Base-by-base conservation (phyloP, 2,797 vertebrate species). In the Neosilurus mollespiculum region DNA sequence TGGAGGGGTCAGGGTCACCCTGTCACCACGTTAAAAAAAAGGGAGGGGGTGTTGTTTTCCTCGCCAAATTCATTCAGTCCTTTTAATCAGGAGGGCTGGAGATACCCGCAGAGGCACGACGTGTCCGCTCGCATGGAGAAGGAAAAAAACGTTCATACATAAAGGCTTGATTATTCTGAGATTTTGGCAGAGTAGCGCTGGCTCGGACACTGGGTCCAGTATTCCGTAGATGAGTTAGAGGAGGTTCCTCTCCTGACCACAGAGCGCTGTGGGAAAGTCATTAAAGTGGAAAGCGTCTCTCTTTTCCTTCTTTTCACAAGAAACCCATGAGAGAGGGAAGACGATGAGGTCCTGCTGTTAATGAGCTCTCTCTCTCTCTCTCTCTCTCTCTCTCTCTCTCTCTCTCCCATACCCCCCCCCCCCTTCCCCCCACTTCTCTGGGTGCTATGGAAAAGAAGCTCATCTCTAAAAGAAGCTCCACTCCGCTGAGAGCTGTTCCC, bases 231-330 rank as follows among this genome's bases (percentile, higher is more conserved):
- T 89, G 94, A 92, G 88, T 86, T 88, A 91, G 83, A 78, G 54
- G 49, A 87, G 73, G 90, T 61, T 43, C 34, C 37, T 51, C 24
- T 77, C 10, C 34, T 43, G 34, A 43, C 59, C 72, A 20, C 51
- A 49, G 90, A 86, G 90, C 86, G 92, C 93, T 93, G 89, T 91
- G 91, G 94, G 94, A 95, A 96, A 96, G 93, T 91, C 92, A 94
- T 92, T 93, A 93, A 93, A 94, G 93, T 94, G 89, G 92, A 93
- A 94, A 96, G 92, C 90, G 92, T 95, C 93, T 71, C 91, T 85
- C 79, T 90, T 93, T 94, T 92, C 54, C 87, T 91, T 90, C 91
- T 5, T 84, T 88, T 91, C 85, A 90, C 89, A 93, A 89, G 86
- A 89, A 92, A 81, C 89, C 85, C 83, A 91, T 89, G 92, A 91